These are phyloP conservation scores for Platysteira castanea DNA, from an alignment of 2,113 vertebrate genomes.

Conservation along the genomic window DNA sequence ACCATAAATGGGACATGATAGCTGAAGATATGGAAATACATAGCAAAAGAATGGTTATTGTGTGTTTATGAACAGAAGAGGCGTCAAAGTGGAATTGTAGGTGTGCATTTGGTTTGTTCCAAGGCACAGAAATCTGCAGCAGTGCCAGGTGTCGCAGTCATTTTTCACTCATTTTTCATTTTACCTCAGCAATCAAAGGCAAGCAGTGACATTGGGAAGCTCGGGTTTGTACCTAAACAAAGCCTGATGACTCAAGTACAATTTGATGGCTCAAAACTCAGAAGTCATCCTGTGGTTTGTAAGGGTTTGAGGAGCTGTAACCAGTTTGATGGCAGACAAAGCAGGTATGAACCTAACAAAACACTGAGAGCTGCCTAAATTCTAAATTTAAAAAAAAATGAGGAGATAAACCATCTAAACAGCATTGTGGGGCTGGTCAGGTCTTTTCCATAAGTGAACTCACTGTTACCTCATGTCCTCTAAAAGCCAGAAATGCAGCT, in stretches of 20 bases:
- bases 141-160: background rate
- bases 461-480: background rate
- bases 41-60: background rate
- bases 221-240: background rate
- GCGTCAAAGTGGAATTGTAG: background rate
- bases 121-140: background rate
- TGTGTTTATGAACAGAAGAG: background rate
- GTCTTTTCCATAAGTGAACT: background rate
- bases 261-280: background rate
- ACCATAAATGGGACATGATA: background rate
- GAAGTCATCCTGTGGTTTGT: background rate
- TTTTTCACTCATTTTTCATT: background rate
- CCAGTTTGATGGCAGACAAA: background rate
- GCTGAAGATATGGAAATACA: background rate
- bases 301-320: background rate
- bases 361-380: background rate
- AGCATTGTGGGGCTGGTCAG: background rate
- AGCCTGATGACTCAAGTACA: background rate
- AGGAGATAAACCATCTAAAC: background rate
- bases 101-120: background rate
- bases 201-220: background rate
- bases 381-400: background rate
- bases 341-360: background rate
- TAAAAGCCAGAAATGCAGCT: background rate
- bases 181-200: background rate